phyloP scores from a whole-genome alignment of 1,140 invertebrate genomes.

The Brachionus sp. region DNA sequence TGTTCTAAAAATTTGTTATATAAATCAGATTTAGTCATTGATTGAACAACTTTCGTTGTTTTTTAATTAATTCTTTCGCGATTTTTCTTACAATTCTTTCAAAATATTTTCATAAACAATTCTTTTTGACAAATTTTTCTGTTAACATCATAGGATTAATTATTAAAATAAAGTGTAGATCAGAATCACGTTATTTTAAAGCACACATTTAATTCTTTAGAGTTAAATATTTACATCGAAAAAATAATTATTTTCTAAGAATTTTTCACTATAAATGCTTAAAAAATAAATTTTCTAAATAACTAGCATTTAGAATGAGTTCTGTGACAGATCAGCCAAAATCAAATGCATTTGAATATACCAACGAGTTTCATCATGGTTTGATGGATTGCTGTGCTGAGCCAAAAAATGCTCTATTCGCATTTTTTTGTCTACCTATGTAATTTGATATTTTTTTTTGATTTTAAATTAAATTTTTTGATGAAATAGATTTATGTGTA shows the following conservation, averaged over 20 bases:
- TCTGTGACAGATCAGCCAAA: background rate
- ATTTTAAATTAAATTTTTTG: background rate
- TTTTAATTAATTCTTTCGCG: too few relatives aligned
- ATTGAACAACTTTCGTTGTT: too few relatives aligned
- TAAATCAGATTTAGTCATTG: too few relatives aligned
- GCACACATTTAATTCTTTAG: too few relatives aligned
- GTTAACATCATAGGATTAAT: too few relatives aligned
- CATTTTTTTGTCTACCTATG: constrained; percentile 14
- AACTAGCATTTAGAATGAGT: background rate
- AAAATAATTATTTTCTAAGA: background rate
- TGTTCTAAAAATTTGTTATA: too few relatives aligned
- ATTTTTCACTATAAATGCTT: background rate
- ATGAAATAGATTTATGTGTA: background rate
- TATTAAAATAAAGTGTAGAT: too few relatives aligned
- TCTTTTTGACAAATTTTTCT: too few relatives aligned
- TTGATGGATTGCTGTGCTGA: constrained; percentile 16
- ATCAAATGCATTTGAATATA: background rate
- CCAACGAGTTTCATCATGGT: background rate
- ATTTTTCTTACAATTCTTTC: too few relatives aligned
- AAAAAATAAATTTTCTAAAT: background rate
- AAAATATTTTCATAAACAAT: too few relatives aligned
- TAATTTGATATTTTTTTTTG: background rate
- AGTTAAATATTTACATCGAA: too few relatives aligned
- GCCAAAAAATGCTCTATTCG: background rate
- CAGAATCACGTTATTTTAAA: too few relatives aligned